phyloP scores from a whole-genome alignment of 1,140 invertebrate species.

The Carposina sasakii region DNA sequence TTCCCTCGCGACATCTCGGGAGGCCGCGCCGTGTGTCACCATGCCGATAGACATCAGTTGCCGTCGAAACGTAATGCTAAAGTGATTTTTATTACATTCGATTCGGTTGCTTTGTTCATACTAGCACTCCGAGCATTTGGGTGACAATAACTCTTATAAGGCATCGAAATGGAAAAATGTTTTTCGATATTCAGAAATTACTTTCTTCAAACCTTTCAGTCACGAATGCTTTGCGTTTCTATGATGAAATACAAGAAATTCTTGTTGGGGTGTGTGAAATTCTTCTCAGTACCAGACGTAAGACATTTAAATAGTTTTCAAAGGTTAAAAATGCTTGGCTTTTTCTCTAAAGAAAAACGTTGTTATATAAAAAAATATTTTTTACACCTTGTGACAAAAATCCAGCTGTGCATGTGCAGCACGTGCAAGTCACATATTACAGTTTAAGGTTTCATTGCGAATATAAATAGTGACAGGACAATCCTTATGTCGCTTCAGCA shows the following conservation, averaged over 20 bases:
- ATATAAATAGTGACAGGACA: slow-evolving; percentile 16
- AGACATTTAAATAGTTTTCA: too few species aligned
- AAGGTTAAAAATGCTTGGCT: too few species aligned
- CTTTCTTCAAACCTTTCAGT: too few species aligned
- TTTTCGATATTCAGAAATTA: slow-evolving; percentile 21
- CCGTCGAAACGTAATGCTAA: slow-evolving; percentile 56
- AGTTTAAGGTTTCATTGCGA: slow-evolving; percentile 55
- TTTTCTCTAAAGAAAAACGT: too few species aligned
- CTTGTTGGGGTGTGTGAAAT: too few species aligned
- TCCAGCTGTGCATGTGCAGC: too few species aligned
- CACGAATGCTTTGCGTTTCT: too few species aligned
- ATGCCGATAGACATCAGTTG: slow-evolving; percentile 62
- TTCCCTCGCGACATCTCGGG: slow-evolving; percentile 58
- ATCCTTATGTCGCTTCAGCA: slow-evolving; percentile 48
- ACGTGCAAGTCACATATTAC: slow-evolving; percentile 34
- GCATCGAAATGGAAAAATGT: slow-evolving; percentile 31
- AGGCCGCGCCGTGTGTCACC: slow-evolving; percentile 60
- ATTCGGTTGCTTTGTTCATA: slow-evolving; percentile 64
- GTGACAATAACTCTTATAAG: slow-evolving; percentile 31
- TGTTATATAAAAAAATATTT: too few species aligned
- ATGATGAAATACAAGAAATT: too few species aligned
- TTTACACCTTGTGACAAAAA: too few species aligned
- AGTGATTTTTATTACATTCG: slow-evolving; percentile 70
- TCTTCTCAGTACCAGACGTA: too few species aligned
- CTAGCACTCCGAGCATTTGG: slow-evolving; percentile 36